Evolutionary conservation across 2,113 vertebrate genomes (phyloP).

Genomic region (Sinocyclocheilus rhinocerous): DNA sequence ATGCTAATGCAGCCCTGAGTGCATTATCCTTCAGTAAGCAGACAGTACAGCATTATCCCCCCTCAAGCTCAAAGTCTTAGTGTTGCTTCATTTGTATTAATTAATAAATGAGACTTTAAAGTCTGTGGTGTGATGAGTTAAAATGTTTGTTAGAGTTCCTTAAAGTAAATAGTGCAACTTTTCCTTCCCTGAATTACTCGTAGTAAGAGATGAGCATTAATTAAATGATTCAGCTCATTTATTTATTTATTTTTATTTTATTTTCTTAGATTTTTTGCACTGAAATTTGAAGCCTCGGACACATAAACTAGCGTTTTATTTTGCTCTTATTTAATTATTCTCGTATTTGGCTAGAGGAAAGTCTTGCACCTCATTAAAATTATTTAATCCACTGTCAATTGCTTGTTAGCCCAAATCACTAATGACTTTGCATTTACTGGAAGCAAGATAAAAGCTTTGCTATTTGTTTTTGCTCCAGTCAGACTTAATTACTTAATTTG

Average conservation of each 20-base stretch:
- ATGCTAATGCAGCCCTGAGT: background rate
- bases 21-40: slow-evolving; percentile 21
- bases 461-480: slow-evolving; percentile 40
- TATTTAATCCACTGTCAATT: slow-evolving; percentile 41
- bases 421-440: slow-evolving; percentile 42
- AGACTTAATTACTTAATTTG: slow-evolving; percentile 23
- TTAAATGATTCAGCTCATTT: no score
- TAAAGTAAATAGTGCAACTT: no score
- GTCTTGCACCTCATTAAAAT: slow-evolving; percentile 41
- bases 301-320: background rate
- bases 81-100: slow-evolving; percentile 24
- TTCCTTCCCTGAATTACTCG: no score
- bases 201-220: no score
- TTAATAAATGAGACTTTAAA: background rate
- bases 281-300: background rate
- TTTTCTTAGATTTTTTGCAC: no score
- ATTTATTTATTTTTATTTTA: background rate
- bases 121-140: background rate
- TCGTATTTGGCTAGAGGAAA: slow-evolving; percentile 15
- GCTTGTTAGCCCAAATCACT: slow-evolving; percentile 37
- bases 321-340: slow-evolving; percentile 37
- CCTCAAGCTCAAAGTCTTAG: slow-evolving; percentile 27
- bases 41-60: slow-evolving; percentile 1
- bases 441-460: slow-evolving; percentile 37
- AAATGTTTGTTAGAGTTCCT: background rate